Evolutionary conservation across 2,113 vertebrate species (phyloP), one percentile per base, ranked within the genome.

Genomic region (Lophura nycthemera): DNA sequence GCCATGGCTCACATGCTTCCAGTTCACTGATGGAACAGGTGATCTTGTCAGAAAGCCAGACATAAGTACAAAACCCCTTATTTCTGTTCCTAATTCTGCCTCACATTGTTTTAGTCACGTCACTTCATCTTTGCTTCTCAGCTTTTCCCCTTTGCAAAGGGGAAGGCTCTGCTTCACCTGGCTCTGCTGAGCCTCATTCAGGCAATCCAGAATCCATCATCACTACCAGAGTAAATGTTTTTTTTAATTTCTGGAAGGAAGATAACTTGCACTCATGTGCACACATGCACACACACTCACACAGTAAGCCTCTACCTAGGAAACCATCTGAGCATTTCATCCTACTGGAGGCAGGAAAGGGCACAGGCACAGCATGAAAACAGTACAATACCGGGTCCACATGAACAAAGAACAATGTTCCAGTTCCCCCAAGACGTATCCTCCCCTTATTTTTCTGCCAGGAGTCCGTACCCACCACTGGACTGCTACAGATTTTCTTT

Each of bases 21-120:
- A 95, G 75, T 80, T 72, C 79, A 86, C n/a, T 92, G 82, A 87
- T 47, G 86, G 87, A 64, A 76, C 6, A 2, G 32, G 40, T 34
- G 34, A 82, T 79, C 48, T 83, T 87, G 81, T 83, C 89, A 93
- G 78, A 92, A 78, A 87, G 94, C 84, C 74, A 89, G 89, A 21
- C 40, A 54, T 82, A 79, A 67, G 54, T 34, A 86, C 59, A 85
- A 65, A 94, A 83, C 50, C 90, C 69, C 74, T 4, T 1, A 82
- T 64, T 82, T 75, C 59, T 42, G 12, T 70, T 92, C 86, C 89
- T 91, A 84, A 70, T 70, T 89, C 67, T 85, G 36, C 69, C 21
- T 24, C 71, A 42, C 34, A 17, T n/a, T 83, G 80, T 72, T 34
- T 88, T 13, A 38, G n/a, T 25, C 54, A 61, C 65, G 72, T 21